Base-by-base conservation (phyloP, 2,797 vertebrate species). In the Odontamblyopus lacepedii region DNA sequence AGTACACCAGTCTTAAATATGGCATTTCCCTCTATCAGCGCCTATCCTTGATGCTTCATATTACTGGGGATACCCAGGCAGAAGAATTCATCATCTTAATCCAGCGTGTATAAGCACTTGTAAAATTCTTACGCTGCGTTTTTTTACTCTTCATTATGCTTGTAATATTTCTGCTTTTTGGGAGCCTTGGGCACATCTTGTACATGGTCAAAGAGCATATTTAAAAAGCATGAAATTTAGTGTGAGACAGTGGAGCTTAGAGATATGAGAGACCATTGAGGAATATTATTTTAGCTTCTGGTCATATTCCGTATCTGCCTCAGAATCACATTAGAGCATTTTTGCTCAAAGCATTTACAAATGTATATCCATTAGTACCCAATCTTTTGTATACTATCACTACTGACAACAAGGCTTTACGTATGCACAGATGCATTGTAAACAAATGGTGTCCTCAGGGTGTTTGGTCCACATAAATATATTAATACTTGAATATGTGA, bases 51-150 rank as follows among this genome's bases (percentile, higher is more conserved):
- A 16, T 78, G 75, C 63, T 73, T 44, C 69, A 76, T 87, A 78
- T 85, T 87, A 30, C 89, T 83, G 83, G 88, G 77, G 83, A 65
- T n/a, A 71, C 78, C 74, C 75, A 81, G 78, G 74, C 84, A 76
- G 61, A 63, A 67, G 80, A 82, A 92, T 89, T 85, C 84, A 91
- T 92, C 87, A 90, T 83, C 81, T 74, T 87, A 89, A 91, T 82
- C 80, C 77, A 79, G 75, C 77, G 4, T 84, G 85, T 86, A 86
- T 86, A 80, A 88, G 85, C 81, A 83, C 78, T 88, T 89, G 83
- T 88, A 89, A 87, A 91, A 90, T 71, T 79, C 83, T 66, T 77
- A 84, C 78, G 77, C 73, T 85, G 83, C 85, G 78, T 79, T 89
- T 74, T 63, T 76, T 79, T 65, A 38, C 76, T 85, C 78, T 88